Conservation (phyloP, 2,113 vertebrate species). For the Illadopsis cleaveri region DNA sequence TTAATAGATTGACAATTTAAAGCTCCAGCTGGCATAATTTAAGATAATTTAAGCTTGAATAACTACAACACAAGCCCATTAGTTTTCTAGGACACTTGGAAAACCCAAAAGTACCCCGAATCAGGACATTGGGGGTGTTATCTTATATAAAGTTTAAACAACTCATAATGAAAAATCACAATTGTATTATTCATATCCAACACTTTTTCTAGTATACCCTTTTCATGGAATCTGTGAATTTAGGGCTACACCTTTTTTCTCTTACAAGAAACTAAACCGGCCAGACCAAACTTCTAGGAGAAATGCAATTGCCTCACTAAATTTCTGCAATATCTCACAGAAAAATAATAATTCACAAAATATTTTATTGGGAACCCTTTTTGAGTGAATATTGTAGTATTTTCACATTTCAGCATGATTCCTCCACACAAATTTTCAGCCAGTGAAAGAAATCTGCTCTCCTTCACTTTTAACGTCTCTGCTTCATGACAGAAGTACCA, state of each 20-base stretch:
- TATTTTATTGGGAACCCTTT: background rate
- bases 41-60: background rate
- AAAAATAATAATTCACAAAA: background rate
- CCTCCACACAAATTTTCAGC: background rate
- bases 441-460: background rate
- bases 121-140: accelerated
- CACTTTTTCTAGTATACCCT: background rate
- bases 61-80: background rate
- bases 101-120: background rate
- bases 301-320: background rate
- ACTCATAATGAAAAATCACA: background rate
- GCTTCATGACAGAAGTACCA: background rate
- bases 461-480: background rate
- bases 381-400: background rate
- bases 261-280: background rate
- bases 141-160: background rate
- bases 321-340: background rate
- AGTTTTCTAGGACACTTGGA: background rate
- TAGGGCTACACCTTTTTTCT: background rate
- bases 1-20: background rate
- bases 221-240: background rate
- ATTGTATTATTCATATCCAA: background rate
- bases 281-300: background rate
- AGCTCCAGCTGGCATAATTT: background rate
- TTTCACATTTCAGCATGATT: background rate